Evolutionary conservation across 2,113 vertebrate species (phyloP).

Genomic region (Oncorhynchus clarkii): DNA sequence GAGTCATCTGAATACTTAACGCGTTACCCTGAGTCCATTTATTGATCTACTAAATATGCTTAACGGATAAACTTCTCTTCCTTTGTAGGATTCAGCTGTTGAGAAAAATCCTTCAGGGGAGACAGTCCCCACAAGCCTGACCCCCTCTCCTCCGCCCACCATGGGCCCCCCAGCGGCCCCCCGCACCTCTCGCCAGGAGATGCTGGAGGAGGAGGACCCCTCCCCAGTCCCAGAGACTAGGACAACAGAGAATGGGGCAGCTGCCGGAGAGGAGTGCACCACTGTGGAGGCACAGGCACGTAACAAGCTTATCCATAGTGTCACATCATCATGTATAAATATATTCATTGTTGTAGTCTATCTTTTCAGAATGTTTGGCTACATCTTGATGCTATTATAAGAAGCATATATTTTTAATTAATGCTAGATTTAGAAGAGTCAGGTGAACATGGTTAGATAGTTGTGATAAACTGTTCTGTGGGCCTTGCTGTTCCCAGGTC

Average conservation of each 20-base stretch:
- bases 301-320: background rate
- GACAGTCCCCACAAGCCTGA: background rate
- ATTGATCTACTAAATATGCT: background rate
- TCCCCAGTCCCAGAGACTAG: slow-evolving; percentile 1
- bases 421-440: too few species aligned
- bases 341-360: too few species aligned
- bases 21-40: too few species aligned
- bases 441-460: too few species aligned
- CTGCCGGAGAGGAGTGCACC: background rate
- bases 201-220: background rate
- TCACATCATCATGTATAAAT: too few species aligned
- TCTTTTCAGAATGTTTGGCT: too few species aligned
- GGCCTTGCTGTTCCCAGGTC: slow-evolving; percentile 14
- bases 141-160: background rate
- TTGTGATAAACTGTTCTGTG: background rate
- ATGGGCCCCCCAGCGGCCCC: background rate
- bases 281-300: slow-evolving; percentile 23
- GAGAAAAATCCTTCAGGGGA: background rate
- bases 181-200: background rate
- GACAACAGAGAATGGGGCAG: background rate
- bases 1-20: background rate
- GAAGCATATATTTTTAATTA: too few species aligned
- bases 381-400: too few species aligned
- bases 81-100: slow-evolving; percentile 3
- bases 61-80: background rate